Base-by-base conservation (phyloP, 2,113 vertebrate genomes). In the Cranoglanis bouderius region DNA sequence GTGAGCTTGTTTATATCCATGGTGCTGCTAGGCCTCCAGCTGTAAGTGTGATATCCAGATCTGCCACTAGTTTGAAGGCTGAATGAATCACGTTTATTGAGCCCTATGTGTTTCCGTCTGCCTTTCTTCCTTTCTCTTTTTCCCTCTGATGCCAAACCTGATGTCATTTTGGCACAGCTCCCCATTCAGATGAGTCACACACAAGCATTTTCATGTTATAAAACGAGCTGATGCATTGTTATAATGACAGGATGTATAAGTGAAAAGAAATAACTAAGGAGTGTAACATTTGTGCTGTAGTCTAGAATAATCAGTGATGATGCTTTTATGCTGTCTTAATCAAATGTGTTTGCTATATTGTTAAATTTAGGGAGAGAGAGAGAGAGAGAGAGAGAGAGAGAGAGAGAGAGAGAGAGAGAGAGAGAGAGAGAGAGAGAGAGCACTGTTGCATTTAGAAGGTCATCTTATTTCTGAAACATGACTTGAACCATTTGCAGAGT, bases 161-260 rank as follows among this genome's bases (percentile, higher is more conserved):
- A 90, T 86, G 82, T 91, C 84, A 89, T 89, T 89, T 24, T 88
- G 87, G 88, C 46, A 61, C 51, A 38, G 55, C 63, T 85, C 24
- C 77, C 49, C 61, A 38, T 19, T 24, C 24, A 8, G n/a, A 88
- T 81, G 78, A 85, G 51, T 90, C 70, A 87, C 74, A 63, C 67
- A 14, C 75, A 80, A 53, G 35, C 26, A 53, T 67, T 85, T 90
- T 86, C 63, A 83, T 57, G 61, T 32, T 26, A 84, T 86, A 53
- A 82, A 88, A 86, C 65, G 43, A 88, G 63, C 59, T 85, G 82
- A 53, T 49, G 49, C 24, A 46, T n/a, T 57, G 61, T 32, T 26
- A 84, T 86, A 53, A 82, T 86, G 63, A 70, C 86, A 70, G 9
- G 57, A 55, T 51, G n/a, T 24, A 16, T 6, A 55, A 87, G 57